A percentile compares a stretch with the other conserved stretches of the same genome.
Conservation (phyloP, 2,888 invertebrate species). For the Phlogophora meticulosa region DNA sequence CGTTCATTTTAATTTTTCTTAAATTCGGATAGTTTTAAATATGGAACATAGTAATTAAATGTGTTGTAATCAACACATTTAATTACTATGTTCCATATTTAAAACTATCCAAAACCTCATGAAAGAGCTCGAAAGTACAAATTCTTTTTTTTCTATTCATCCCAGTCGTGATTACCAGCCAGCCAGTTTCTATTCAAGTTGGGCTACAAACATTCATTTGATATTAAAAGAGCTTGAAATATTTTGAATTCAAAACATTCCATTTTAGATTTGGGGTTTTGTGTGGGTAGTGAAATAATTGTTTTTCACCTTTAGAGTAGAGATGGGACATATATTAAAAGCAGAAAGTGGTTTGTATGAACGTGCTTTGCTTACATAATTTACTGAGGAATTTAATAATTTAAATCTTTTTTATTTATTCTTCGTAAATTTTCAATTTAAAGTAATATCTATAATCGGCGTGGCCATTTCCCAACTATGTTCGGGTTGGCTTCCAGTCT, state of each 20-base stretch:
- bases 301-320: background rate
- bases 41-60: too few species aligned
- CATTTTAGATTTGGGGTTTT: slow-evolving; percentile 12
- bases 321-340: background rate
- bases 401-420: too few species aligned
- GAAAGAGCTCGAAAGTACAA: slow-evolving; percentile 14
- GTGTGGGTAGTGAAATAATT: background rate
- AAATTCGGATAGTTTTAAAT: too few species aligned
- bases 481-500: too few species aligned
- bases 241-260: slow-evolving; percentile 25
- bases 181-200: slow-evolving; percentile 24
- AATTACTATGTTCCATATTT: background rate
- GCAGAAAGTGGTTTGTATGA: too few species aligned
- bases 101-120: background rate
- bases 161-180: slow-evolving; percentile 27
- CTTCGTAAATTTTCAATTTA: too few species aligned
- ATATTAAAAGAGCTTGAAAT: slow-evolving; percentile 28
- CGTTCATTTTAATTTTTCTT: too few species aligned
- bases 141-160: slow-evolving; percentile 8
- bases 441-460: too few species aligned
- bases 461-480: too few species aligned
- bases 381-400: too few species aligned
- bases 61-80: too few species aligned
- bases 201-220: slow-evolving; percentile 18
- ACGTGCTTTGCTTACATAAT: too few species aligned